These are phyloP conservation scores for Tursiops truncatus DNA, from an alignment of 2,113 vertebrate genomes.

Conservation along the genomic window DNA sequence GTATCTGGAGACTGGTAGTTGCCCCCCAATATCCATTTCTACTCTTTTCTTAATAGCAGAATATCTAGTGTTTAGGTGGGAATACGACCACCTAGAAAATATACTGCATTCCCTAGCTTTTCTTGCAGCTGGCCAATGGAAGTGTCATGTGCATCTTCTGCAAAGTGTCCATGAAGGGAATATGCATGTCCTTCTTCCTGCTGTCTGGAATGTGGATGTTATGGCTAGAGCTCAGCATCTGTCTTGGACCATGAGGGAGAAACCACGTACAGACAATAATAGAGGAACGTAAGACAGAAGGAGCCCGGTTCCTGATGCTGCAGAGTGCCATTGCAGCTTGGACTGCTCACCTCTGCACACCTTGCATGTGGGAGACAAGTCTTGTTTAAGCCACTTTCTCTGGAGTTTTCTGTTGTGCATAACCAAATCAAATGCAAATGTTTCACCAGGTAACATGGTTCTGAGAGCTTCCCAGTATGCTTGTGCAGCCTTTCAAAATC, in stretches of 20 bases:
- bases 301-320: not conserved
- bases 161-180: not conserved
- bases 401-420: not conserved
- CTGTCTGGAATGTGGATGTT: not conserved
- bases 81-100: not conserved
- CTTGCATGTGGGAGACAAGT: not conserved
- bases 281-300: not conserved
- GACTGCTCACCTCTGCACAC: not conserved
- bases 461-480: not conserved
- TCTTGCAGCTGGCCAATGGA: not conserved
- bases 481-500: not conserved
- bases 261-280: not conserved
- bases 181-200: not conserved
- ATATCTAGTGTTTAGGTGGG: not conserved
- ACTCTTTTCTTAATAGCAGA: not conserved
- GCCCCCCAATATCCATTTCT: not conserved
- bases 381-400: not conserved
- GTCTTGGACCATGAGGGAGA: not conserved
- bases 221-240: not conserved
- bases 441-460: not conserved
- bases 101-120: not conserved
- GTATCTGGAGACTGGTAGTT: not conserved
- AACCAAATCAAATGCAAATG: not conserved
- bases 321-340: not conserved
- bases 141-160: not conserved